These are phyloP conservation scores for Penelope pileata DNA, from an alignment of 2,113 vertebrate species.

Conservation along the genomic window DNA sequence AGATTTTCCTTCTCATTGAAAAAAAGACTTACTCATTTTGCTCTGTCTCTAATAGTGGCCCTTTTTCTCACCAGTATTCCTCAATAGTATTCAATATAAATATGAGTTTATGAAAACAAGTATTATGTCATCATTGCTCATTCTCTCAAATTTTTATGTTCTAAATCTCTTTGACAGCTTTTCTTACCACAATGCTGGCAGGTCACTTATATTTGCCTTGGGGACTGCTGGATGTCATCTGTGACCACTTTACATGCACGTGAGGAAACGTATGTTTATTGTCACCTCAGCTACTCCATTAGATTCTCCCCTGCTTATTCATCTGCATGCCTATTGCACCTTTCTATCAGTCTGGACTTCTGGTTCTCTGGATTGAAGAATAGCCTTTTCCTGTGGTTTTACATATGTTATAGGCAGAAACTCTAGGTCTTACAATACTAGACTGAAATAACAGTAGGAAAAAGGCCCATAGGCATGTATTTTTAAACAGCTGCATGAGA, in stretches of 20 bases:
- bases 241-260: neutral
- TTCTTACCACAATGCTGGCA: neutral
- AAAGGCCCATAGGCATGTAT: neutral
- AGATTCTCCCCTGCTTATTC: neutral
- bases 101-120: neutral
- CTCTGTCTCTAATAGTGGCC: neutral
- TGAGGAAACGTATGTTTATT: neutral
- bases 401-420: neutral
- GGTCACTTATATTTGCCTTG: neutral
- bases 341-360: neutral
- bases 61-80: neutral
- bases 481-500: neutral
- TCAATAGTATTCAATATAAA: neutral
- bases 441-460: neutral
- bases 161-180: neutral
- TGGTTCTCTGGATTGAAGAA: neutral
- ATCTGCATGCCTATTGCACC: neutral
- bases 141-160: neutral
- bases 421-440: neutral
- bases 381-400: neutral
- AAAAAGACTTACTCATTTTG: neutral
- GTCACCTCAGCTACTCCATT: neutral
- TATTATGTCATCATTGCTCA: neutral
- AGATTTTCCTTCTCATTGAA: neutral
- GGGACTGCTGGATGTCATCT: neutral